Evolutionary conservation across 2,113 vertebrate species (phyloP).

Genomic region (Pontoporia blainvillei): DNA sequence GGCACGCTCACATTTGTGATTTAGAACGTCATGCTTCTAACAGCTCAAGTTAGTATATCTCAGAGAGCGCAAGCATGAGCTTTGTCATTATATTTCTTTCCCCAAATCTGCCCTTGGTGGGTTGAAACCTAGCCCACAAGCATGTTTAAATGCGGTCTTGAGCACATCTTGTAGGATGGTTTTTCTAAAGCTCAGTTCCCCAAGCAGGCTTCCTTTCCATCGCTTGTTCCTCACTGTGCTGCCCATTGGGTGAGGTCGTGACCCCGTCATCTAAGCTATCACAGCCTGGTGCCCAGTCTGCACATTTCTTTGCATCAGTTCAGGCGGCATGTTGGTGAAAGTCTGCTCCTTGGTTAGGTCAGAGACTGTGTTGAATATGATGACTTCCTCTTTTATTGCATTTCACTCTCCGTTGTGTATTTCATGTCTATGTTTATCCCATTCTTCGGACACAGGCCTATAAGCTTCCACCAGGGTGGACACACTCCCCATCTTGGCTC

Average conservation of each 20-base stretch:
- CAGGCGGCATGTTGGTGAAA: neutral
- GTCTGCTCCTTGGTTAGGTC: neutral
- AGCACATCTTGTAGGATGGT: neutral
- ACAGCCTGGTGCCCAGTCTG: neutral
- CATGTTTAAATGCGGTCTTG: neutral
- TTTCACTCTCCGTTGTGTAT: neutral
- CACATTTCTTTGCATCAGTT: neutral
- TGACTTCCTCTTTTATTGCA: neutral
- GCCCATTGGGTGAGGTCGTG: neutral
- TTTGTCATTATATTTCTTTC: neutral
- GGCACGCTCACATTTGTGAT: neutral
- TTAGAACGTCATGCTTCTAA: neutral
- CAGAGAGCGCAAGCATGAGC: neutral
- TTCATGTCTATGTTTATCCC: neutral
- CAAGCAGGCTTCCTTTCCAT: neutral
- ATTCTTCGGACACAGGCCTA: neutral
- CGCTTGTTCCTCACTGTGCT: neutral
- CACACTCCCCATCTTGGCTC: neutral
- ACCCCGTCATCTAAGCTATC: neutral
- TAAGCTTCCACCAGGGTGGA: neutral
- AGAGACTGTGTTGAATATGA: neutral
- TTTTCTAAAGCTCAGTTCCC: neutral
- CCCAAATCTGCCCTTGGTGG: neutral
- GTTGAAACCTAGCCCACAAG: neutral
- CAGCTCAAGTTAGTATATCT: neutral